phyloP scores from a whole-genome alignment of 2,113 vertebrate genomes.

The Pseudolaguvia tuberculata region DNA sequence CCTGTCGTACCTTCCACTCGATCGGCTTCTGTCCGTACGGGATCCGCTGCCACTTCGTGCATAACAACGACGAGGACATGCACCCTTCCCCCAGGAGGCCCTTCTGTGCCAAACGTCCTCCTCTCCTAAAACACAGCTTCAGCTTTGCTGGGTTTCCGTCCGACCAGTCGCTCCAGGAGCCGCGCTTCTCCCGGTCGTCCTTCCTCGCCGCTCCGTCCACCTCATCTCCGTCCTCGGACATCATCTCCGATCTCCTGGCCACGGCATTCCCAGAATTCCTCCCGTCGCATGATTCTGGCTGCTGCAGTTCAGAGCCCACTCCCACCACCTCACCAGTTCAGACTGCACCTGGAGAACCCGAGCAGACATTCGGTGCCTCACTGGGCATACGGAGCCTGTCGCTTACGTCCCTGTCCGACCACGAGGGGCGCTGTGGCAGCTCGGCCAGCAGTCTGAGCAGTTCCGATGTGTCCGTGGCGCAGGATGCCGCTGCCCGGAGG shows the following conservation, averaged over 20 bases:
- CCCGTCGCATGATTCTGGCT: conserved; percentile 69
- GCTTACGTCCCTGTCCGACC: conserved; percentile 80
- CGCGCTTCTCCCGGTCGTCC: conserved; percentile 40
- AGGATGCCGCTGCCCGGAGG: conserved; percentile 61
- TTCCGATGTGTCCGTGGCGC: conserved; percentile 71
- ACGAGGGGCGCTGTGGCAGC: conserved; percentile 70
- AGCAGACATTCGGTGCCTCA: conserved; percentile 18
- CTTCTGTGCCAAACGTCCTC: conserved; percentile 47
- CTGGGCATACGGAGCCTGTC: conserved; percentile 70
- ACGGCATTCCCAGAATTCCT: conserved; percentile 64
- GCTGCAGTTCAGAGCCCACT: conserved; percentile 61
- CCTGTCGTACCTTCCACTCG: conserved; percentile 83
- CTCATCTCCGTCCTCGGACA: conserved; percentile 33
- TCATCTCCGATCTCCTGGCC: conserved; percentile 66
- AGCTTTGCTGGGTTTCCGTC: conserved; percentile 80
- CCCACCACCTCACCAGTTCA: conserved; percentile 55
- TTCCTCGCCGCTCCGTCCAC: conserved; percentile 47
- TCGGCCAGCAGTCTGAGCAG: conserved; percentile 77
- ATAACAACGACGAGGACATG: conserved; percentile 73
- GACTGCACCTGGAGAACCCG: not conserved
- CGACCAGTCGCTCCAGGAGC: conserved; percentile 44
- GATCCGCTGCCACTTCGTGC: conserved; percentile 86
- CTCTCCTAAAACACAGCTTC: conserved; percentile 75
- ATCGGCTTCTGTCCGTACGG: conserved; percentile 85
- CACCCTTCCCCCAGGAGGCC: conserved; percentile 11